Conservation (phyloP, 2,888 invertebrate species). For the Onthophagus sagittarius region DNA sequence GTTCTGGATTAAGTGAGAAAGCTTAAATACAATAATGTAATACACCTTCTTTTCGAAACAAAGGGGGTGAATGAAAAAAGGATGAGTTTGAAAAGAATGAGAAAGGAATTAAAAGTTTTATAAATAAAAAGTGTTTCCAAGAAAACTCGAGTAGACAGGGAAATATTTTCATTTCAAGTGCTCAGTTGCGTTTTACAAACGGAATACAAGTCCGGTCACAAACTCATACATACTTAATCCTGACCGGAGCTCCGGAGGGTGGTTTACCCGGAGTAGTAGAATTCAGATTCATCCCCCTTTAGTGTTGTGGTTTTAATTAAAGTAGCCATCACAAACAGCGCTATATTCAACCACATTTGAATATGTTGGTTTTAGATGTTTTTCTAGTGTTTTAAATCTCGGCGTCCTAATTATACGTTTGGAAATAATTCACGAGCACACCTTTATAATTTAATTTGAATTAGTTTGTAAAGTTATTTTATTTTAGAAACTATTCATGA, state of each 20-base stretch:
- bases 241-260: neutral
- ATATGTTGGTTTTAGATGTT: neutral
- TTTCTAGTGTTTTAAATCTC: too few species aligned
- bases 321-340: neutral
- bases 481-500: too few species aligned
- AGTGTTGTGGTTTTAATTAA: neutral
- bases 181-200: neutral
- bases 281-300: neutral
- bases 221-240: neutral
- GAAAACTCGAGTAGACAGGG: neutral
- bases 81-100: neutral
- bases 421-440: too few species aligned
- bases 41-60: neutral
- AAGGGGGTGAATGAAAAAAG: too few species aligned
- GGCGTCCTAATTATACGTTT: too few species aligned
- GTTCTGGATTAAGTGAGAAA: neutral
- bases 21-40: neutral
- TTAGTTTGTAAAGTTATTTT: too few species aligned
- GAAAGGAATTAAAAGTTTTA: neutral
- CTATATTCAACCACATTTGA: neutral
- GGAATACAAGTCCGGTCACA: neutral
- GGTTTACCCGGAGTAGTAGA: neutral
- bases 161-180: neutral
- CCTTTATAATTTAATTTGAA: too few species aligned
- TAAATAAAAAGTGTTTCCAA: neutral